Evolutionary conservation across 2,113 vertebrate genomes (phyloP).

Genomic region (Scopus umbretta): DNA sequence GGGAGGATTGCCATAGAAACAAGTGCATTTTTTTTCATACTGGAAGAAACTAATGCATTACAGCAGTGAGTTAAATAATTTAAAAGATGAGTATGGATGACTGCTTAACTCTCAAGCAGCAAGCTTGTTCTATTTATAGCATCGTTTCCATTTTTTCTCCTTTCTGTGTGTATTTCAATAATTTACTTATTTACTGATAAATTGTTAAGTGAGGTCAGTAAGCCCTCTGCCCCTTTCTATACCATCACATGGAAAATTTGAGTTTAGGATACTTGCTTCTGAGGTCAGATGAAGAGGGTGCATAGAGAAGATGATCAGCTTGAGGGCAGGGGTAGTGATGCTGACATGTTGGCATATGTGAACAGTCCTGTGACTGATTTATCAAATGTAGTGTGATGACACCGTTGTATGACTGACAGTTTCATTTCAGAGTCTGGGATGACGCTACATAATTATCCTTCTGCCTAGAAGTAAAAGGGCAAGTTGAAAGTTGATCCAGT

Average conservation of each 20-base stretch:
- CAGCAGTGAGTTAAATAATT: slow-evolving; percentile 28
- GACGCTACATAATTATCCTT: neutral
- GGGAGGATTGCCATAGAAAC: neutral
- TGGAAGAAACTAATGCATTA: neutral
- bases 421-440: neutral
- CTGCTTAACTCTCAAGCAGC: neutral
- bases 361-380: neutral
- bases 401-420: neutral
- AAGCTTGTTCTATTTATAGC: slow-evolving; percentile 11
- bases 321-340: neutral
- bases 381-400: neutral
- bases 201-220: neutral
- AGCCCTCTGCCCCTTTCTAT: neutral
- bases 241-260: neutral
- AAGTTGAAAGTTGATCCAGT: neutral
- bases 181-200: neutral
- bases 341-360: neutral
- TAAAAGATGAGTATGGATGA: neutral
- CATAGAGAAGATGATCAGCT: neutral
- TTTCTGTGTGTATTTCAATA: neutral
- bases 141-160: neutral
- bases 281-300: neutral
- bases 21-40: neutral
- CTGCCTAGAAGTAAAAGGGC: neutral
- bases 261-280: neutral